Evolutionary conservation across 1,140 invertebrate genomes (phyloP), one percentile per base, ranked within the genome.

Genomic region (Sitophilus oryzae): DNA sequence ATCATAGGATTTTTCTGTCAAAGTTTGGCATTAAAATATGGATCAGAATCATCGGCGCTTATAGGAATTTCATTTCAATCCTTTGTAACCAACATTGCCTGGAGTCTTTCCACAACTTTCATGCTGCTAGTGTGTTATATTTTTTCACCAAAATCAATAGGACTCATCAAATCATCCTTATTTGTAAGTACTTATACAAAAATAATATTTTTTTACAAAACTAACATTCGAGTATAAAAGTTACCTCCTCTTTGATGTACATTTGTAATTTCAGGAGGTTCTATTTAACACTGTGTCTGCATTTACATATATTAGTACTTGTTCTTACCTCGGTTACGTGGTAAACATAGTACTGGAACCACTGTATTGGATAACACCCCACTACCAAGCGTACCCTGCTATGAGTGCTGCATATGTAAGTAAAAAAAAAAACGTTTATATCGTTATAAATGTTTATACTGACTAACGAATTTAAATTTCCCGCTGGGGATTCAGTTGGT

Each of bases 371-470:
- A 63, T 79, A 18, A 79, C 71, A 14, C 76, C 79, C 2, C 79
- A 77, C 50, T 82, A 76, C 62, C 79, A 83, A 65, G 86, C 83
- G 20, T 90, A 88, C 74, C 88, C 87, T 11, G 87, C 87, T 1
- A 88, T 91, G 84, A 87, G 84, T 18, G 85, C 85, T 1, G 82
- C 84, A 45, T 90, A 90, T 68, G 89, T 91, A 74, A 87, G 86
- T 82, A 49, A 25, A 15, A 19, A 8, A 47, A 38, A 42, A 8
- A 15, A 16, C 19, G 14, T 42, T 42, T 19, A 16, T 42, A 42
- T 3, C 19, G 14, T 42, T 42, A 15, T 42, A 15, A 15, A 2
- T 14, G 14, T 15, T 16, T 11, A 42, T 42, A 2, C 19, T 50
- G 6, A 5, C 11, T 34, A 34, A 6, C 9, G 10, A 43, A 20